Conservation (phyloP, 1,140 invertebrate genomes). For the Trichogramma pretiosum region DNA sequence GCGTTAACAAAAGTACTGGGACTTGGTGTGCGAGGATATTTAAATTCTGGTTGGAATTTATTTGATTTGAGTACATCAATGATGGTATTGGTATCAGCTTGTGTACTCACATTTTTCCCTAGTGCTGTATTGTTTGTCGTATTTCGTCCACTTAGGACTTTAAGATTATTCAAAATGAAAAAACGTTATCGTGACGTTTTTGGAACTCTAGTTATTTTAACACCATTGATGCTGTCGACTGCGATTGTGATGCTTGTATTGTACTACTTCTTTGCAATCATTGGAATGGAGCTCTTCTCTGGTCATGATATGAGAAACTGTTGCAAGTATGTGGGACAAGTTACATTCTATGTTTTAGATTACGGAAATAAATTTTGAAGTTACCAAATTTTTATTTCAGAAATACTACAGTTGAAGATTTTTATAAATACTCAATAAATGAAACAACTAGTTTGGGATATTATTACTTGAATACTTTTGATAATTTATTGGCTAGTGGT, state of each 20-base stretch:
- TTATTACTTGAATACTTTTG: slow-evolving; percentile 84
- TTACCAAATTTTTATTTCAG: slow-evolving; percentile 43
- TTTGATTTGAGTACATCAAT: slow-evolving; percentile 73
- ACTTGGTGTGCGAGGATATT: slow-evolving; percentile 61
- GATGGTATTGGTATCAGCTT: slow-evolving; percentile 57
- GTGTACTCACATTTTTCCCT: slow-evolving; percentile 56
- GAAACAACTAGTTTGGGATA: slow-evolving; percentile 62
- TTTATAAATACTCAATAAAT: slow-evolving; percentile 64
- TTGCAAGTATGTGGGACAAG: slow-evolving; percentile 61
- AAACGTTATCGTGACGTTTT: slow-evolving; percentile 83
- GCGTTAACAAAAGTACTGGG: slow-evolving; percentile 67
- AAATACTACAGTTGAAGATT: slow-evolving; percentile 76
- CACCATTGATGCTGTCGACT: slow-evolving; percentile 67
- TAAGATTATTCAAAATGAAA: slow-evolving; percentile 72
- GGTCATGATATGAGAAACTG: slow-evolving; percentile 70
- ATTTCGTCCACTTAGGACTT: slow-evolving; percentile 57
- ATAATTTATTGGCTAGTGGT: slow-evolving; percentile 61
- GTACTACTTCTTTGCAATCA: slow-evolving; percentile 86
- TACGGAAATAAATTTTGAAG: background rate
- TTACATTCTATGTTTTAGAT: slow-evolving; percentile 7
- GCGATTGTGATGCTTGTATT: slow-evolving; percentile 76
- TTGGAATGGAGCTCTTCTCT: slow-evolving; percentile 84
- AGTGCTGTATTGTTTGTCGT: slow-evolving; percentile 66
- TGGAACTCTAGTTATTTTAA: slow-evolving; percentile 75
- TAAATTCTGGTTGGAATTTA: slow-evolving; percentile 78